Base-by-base conservation (phyloP, 2,113 vertebrate species). In the Laticauda colubrina region DNA sequence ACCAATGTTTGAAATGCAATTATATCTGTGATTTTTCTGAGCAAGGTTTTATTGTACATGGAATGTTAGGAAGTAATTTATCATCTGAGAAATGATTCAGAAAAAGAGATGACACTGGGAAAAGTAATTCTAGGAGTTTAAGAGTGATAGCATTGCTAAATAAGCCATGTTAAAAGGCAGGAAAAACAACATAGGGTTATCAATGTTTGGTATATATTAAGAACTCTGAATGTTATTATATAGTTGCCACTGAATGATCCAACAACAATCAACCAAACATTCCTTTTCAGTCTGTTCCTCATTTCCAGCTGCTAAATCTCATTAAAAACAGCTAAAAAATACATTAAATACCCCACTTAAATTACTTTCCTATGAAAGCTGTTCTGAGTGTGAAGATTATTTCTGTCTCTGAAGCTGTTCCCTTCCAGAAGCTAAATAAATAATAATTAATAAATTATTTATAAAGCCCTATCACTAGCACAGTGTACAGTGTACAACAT, bases 371-470 rank as follows among this genome's bases (percentile, higher is more conserved):
- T 91, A 93, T 87, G 88, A 96, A 95, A 93, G 53, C 20, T 94
- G 88, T 93, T 96, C 88, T 94, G 94, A 94, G 54, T 54, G 43
- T 75, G 90, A 95, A 94, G 91, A 95, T 90, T 92, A 26, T 94
- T 96, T 96, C 94, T 94, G 61, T 57, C 94, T 95, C 92, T 95
- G 91, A 94, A 95, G 92, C 87, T 89, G 7, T 93, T 93, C 43
- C 45, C 11, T 57, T 94, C 94, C 95, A 94, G 87, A 94, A 94
- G 93, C 92, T 64, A 92, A 0, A 0, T 54, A 95, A 95, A 96
- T 93, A 94, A 94, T 93, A 95, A 95, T 94, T 94, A 93, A 94
- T 96, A 94, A 94, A 87, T 95, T 95, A 95, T 96, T 96, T 96
- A 96, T 94, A 94, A 95, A 92, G 48, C 87, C 61, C 57, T 92